Percentiles rank a stretch among this genome's conserved stretches.
Conservation (phyloP, 1,140 invertebrate species). For the Drosophila truncata region DNA sequence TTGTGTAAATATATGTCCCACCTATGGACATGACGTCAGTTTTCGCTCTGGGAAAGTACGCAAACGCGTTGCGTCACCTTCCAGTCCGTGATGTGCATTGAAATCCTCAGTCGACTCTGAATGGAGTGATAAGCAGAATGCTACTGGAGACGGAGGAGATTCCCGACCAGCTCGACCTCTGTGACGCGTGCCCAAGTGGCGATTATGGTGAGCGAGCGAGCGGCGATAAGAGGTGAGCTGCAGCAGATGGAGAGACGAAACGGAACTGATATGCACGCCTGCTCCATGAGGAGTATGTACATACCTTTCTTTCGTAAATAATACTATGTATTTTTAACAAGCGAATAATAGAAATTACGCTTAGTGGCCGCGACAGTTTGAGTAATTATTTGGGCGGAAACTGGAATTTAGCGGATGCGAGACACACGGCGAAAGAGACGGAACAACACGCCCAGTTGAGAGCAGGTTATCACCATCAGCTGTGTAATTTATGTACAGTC, state of each 20-base stretch:
- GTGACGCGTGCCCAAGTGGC: conserved; percentile 65
- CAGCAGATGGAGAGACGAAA: conserved; percentile 13
- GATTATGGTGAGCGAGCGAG: conserved; percentile 4
- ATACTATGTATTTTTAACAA: conserved; percentile 48
- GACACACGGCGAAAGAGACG: conserved; percentile 14
- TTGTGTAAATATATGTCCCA: conserved; percentile 26
- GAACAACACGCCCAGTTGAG: conserved; percentile 43
- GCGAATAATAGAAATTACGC: conserved; percentile 46
- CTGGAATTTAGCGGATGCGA: conserved; percentile 53
- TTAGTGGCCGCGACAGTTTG: conserved; percentile 39
- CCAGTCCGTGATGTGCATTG: conserved; percentile 6
- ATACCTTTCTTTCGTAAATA: conserved; percentile 12
- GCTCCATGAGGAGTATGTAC: neutral
- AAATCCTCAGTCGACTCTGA: conserved; percentile 1
- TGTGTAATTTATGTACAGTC: conserved; percentile 22
- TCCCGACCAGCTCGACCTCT: conserved; percentile 11
- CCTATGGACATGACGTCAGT: conserved; percentile 18
- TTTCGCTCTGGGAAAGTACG: conserved; percentile 9
- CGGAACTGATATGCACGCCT: conserved; percentile 9
- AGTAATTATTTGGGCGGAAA: conserved; percentile 70
- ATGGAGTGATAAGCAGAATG: neutral
- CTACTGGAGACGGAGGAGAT: neutral
- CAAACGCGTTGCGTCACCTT: conserved; percentile 31
- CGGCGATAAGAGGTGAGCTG: conserved; percentile 6
- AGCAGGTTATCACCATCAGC: conserved; percentile 40